Conservation (phyloP, 2,888 invertebrate species). For the Nephrotoma guestfalica region DNA sequence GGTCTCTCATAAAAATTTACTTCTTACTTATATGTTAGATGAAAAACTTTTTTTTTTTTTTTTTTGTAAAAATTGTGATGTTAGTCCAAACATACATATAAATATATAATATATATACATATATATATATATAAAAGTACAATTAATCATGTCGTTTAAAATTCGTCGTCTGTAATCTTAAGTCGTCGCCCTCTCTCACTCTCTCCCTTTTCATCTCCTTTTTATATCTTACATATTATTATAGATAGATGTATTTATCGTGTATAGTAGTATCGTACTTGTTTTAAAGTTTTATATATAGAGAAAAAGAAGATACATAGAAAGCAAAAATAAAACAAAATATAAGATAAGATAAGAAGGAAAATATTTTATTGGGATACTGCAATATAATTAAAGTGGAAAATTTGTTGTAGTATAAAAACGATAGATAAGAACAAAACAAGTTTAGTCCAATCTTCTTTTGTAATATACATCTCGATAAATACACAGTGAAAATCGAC, state of each 20-base stretch:
- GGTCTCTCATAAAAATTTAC: background rate
- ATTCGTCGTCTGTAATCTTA: slow-evolving; percentile 2
- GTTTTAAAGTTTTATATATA: background rate
- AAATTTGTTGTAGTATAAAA: background rate
- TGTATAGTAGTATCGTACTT: background rate
- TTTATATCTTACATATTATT: background rate
- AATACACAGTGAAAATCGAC: background rate
- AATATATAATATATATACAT: background rate
- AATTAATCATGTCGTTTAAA: slow-evolving; percentile 3
- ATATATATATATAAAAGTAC: background rate
- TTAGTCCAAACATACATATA: background rate
- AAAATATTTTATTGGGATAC: background rate
- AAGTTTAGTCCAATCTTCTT: no score
- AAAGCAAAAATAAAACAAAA: background rate
- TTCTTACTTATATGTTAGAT: background rate
- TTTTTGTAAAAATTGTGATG: background rate
- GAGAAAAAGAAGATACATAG: background rate
- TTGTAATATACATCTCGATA: background rate
- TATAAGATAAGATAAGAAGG: background rate
- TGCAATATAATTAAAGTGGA: background rate
- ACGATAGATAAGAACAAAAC: background rate
- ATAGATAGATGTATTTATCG: background rate
- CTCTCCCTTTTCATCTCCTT: background rate
- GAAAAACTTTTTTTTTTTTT: slow-evolving; percentile 1
- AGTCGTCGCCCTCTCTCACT: background rate